Percentiles rank a stretch among this genome's conserved stretches.
Conservation (phyloP, 1,140 invertebrate genomes). For the Yoshiicerus persimilis region DNA sequence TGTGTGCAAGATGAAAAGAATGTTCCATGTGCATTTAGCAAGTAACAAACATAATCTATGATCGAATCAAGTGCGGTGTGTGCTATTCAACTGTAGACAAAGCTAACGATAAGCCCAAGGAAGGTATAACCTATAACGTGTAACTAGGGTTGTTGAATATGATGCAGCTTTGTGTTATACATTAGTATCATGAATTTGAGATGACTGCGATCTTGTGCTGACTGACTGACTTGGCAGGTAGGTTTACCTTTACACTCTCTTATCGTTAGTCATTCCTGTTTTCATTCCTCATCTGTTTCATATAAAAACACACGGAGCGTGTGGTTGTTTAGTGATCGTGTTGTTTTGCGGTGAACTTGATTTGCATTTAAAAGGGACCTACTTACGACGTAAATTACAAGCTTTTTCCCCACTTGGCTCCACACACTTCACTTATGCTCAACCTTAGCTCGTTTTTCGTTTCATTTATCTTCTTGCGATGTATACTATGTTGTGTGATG, state of each 20-base stretch:
- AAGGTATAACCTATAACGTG: background rate
- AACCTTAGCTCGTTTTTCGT: too few relatives aligned
- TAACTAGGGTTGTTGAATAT: background rate
- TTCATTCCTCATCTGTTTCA: background rate
- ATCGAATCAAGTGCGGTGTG: background rate
- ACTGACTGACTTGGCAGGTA: background rate
- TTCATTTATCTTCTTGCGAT: background rate
- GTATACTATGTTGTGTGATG: too few relatives aligned
- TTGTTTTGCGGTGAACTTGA: background rate
- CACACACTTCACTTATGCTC: background rate
- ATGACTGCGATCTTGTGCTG: background rate
- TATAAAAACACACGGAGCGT: background rate
- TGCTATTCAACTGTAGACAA: too few relatives aligned
- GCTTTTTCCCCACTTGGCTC: background rate
- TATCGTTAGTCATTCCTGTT: background rate
- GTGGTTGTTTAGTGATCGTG: background rate
- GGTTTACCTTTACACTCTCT: background rate
- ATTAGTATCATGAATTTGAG: background rate
- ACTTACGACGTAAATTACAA: background rate
- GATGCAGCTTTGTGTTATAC: background rate
- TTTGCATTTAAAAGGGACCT: conserved; percentile 3
- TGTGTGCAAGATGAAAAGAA: background rate
- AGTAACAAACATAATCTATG: background rate
- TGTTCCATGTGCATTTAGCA: background rate
- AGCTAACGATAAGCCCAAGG: background rate